Percentiles rank a stretch among this genome's conserved stretches.
phyloP scores from a whole-genome alignment of 2,888 invertebrate genomes.

The Megamerina dolium region DNA sequence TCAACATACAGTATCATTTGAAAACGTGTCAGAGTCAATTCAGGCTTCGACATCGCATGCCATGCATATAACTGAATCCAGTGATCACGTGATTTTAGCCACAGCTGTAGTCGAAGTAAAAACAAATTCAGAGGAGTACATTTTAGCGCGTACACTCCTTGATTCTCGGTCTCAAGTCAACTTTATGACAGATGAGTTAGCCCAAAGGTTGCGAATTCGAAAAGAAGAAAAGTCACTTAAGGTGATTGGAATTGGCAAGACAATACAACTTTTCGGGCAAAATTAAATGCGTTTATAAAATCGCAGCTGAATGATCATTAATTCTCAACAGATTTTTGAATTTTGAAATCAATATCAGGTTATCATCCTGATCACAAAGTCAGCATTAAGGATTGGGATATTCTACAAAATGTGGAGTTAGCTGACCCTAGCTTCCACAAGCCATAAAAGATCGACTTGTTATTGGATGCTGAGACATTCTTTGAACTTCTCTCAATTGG shows the following conservation, averaged over 20 bases:
- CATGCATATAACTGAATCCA: not conserved
- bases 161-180: conserved; percentile 9
- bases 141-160: conserved; percentile 7
- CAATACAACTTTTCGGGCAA: conserved; percentile 7
- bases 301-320: conserved; percentile 1
- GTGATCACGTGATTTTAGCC: too few species aligned
- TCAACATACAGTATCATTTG: too few species aligned
- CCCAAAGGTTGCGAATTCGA: too few species aligned
- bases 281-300: conserved; percentile 6
- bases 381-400: conserved; percentile 8
- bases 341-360: conserved; percentile 7
- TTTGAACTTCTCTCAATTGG: conserved; percentile 11
- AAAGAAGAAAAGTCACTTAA: too few species aligned
- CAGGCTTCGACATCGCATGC: conserved; percentile 3
- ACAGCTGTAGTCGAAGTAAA: conserved; percentile 12
- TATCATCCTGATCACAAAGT: conserved; percentile 4
- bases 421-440: conserved; percentile 16
- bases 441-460: conserved; percentile 7
- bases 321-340: conserved; percentile 10
- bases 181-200: too few species aligned
- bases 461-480: conserved; percentile 12
- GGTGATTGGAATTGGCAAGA: too few species aligned
- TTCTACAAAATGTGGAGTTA: conserved; percentile 11
- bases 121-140: conserved; percentile 3
- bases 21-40: not conserved